Evolutionary conservation across 2,113 vertebrate genomes (phyloP).

Genomic region (Telmatochromis sp.): DNA sequence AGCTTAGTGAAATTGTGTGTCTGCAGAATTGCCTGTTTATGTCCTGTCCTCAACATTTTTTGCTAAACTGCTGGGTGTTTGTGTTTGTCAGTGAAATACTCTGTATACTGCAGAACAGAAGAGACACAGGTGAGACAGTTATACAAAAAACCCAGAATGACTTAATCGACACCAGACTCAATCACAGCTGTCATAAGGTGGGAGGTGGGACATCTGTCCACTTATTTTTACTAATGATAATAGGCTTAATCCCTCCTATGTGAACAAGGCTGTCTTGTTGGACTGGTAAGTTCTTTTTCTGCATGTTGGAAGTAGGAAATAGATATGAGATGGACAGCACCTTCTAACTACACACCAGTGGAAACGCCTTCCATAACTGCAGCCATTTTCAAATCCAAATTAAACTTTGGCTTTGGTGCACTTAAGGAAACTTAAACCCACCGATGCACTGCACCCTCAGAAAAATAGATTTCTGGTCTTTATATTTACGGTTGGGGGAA

Average conservation of each 20-base stretch:
- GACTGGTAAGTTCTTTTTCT: neutral
- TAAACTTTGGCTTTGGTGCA: accelerated
- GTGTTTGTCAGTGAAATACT: neutral
- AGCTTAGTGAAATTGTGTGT: neutral
- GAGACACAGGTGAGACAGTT: neutral
- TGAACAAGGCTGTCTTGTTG: neutral
- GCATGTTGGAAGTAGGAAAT: neutral
- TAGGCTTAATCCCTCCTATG: neutral
- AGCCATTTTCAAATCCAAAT: neutral
- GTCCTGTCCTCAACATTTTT: neutral
- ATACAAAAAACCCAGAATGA: neutral
- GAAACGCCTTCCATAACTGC: neutral
- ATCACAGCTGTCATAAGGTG: neutral
- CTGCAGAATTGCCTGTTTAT: neutral
- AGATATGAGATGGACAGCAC: neutral
- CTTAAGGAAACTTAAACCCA: neutral
- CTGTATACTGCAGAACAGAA: neutral
- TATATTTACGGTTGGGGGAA: neutral
- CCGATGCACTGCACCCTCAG: accelerated
- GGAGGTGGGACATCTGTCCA: neutral
- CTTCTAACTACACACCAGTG: neutral
- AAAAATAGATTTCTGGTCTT: neutral
- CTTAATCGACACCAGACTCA: neutral
- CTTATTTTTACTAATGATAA: neutral
- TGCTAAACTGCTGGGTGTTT: neutral